Base-by-base conservation (phyloP, 2,797 vertebrate species). In the Bucorvus abyssinicus region DNA sequence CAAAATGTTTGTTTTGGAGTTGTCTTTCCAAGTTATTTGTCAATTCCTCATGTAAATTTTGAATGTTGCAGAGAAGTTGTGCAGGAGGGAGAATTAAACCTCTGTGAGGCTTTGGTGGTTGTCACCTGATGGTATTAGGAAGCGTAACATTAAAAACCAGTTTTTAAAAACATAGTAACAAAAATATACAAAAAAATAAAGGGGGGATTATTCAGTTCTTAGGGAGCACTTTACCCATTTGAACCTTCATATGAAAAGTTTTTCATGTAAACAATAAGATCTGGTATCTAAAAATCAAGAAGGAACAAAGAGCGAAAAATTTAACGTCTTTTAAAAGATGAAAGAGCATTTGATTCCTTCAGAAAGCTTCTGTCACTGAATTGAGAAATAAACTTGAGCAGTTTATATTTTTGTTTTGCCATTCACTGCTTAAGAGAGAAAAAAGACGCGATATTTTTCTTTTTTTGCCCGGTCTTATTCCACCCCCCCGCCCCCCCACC, bases 261-360 rank as follows among this genome's bases (percentile, higher is more conserved):
- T 87, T 74, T 94, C 29, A 84, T 90, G 94, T 84, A 85, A 95
- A 95, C 53, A 91, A 11, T 65, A 67, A 76, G 52, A 57, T 92
- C 78, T 77, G n/a, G 9, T 84, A 91, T 86, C 77, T 90, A 90
- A 96, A 40, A 96, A 95, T 91, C 74, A 87, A 94, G 91, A 86
- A 65, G 69, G 38, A 83, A 74, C 12, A 77, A 87, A 24, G 19
- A 83, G 9, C 53, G 57, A 89, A 77, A 81, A 74, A 67, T 93
- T 96, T 34, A 84, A 42, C 0, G 0, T 69, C 36, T 60, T 64
- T 77, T 52, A 67, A 82, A 84, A 63, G 76, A 12, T 8, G 22
- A 84, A 94, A 80, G 27, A 78, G 53, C 60, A 34, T 94, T 94
- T 92, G 18, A 78, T 68, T 96, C 74, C 57, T 96, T 93, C 55